These are phyloP conservation scores for Scatophagus argus DNA, from an alignment of 2,113 vertebrate species.

Conservation along the genomic window DNA sequence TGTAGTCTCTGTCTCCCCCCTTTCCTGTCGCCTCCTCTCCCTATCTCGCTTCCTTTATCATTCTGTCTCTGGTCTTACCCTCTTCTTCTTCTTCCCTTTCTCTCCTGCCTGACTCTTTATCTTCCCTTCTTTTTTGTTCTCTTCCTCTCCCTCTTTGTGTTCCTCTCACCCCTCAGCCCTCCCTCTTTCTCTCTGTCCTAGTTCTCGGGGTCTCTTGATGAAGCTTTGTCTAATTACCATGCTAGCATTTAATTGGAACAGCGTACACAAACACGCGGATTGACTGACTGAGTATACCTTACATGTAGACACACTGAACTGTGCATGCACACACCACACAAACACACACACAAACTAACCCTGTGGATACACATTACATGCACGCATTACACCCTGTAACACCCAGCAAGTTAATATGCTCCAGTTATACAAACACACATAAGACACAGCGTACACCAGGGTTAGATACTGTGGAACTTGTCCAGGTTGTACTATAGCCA, in stretches of 20 bases:
- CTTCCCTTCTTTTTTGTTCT: slow-evolving; percentile 11
- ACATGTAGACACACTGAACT: slow-evolving; percentile 48
- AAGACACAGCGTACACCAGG: slow-evolving; percentile 51
- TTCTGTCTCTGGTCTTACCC: slow-evolving; percentile 4
- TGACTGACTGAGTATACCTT: slow-evolving; percentile 64
- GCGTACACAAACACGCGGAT: slow-evolving; percentile 70
- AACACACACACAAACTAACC: slow-evolving; percentile 13
- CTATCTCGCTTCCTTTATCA: not conserved
- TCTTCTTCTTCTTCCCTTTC: not conserved
- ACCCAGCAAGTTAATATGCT: slow-evolving; percentile 77
- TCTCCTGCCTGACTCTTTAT: slow-evolving; percentile 34
- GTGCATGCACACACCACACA: slow-evolving; percentile 23
- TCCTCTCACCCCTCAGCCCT: slow-evolving; percentile 23
- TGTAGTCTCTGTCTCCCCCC: slow-evolving; percentile 19
- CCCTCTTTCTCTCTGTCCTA: slow-evolving; percentile 66
- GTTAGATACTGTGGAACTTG: slow-evolving; percentile 62
- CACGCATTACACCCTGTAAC: slow-evolving; percentile 59
- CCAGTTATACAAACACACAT: slow-evolving; percentile 77
- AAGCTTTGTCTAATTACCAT: slow-evolving; percentile 82
- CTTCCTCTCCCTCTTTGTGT: slow-evolving; percentile 48
- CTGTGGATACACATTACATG: slow-evolving; percentile 52
- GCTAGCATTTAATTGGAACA: slow-evolving; percentile 79
- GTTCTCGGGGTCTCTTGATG: slow-evolving; percentile 79
- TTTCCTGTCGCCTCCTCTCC: slow-evolving; percentile 25
- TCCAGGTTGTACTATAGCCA: slow-evolving; percentile 71